A percentile compares a stretch with the other conserved stretches of the same genome.
phyloP scores from a whole-genome alignment of 2,797 vertebrate genomes.

The Percopsis omiscomaycus region DNA sequence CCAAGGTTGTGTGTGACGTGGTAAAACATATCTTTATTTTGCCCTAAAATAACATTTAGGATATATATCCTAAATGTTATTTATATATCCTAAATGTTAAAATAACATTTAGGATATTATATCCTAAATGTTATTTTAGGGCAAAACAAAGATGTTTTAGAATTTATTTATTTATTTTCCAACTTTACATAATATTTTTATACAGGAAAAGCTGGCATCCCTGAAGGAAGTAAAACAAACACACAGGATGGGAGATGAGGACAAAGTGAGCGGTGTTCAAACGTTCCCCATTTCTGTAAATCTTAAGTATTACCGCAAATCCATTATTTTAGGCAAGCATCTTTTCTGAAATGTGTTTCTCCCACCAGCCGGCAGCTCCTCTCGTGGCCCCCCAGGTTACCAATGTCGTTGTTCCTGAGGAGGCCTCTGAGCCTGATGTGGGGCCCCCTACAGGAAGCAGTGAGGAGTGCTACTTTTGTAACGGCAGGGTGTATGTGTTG shows the following conservation, averaged over 20 bases:
- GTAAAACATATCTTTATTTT: neutral
- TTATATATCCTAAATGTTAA: no score
- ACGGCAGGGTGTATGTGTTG: conserved; percentile 82
- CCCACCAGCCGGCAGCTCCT: conserved; percentile 36
- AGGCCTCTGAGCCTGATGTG: conserved; percentile 5
- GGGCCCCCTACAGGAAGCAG: conserved; percentile 53
- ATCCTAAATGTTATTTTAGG: no score
- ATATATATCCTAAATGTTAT: no score
- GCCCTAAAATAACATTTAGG: no score
- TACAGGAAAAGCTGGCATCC: conserved; percentile 67
- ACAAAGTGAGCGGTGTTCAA: conserved; percentile 34
- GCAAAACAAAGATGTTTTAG: neutral
- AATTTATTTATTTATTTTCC: neutral
- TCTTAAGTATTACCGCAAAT: neutral
- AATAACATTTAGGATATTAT: no score
- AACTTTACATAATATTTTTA: conserved; percentile 23
- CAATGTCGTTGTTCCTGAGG: neutral
- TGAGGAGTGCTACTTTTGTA: conserved; percentile 87
- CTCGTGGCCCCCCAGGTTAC: conserved; percentile 28
- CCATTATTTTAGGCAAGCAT: neutral
- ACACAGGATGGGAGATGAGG: conserved; percentile 69
- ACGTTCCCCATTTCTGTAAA: neutral
- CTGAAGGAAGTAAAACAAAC: conserved; percentile 42
- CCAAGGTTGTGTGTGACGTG: conserved; percentile 7
- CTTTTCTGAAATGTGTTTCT: neutral